phyloP scores from a whole-genome alignment of 2,113 vertebrate species.

The Notothenia coriiceps region DNA sequence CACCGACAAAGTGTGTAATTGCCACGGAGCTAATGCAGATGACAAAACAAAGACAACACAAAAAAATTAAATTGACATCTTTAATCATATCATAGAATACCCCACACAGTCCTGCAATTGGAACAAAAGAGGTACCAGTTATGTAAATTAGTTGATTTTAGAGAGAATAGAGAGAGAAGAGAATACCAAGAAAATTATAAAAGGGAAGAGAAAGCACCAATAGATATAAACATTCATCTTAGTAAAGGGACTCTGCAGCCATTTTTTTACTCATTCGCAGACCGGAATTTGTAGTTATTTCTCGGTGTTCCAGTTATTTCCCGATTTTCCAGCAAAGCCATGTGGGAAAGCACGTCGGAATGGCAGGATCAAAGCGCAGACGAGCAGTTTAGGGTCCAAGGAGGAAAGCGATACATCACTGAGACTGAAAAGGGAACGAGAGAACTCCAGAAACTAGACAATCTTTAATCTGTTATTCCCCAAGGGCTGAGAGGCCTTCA shows the following conservation, averaged over 20 bases:
- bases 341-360: slow-evolving; percentile 29
- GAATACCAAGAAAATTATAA: slow-evolving; percentile 29
- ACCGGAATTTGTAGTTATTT: slow-evolving; percentile 54
- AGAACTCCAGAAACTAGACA: slow-evolving; percentile 36
- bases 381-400: slow-evolving; percentile 6
- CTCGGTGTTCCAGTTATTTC: not conserved
- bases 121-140: slow-evolving; percentile 65
- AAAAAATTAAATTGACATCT: slow-evolving; percentile 69
- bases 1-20: slow-evolving; percentile 55
- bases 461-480: slow-evolving; percentile 64
- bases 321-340: slow-evolving; percentile 12
- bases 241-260: slow-evolving; percentile 63
- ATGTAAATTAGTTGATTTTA: slow-evolving; percentile 68
- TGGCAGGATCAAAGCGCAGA: slow-evolving; percentile 55
- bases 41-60: slow-evolving; percentile 54
- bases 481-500: slow-evolving; percentile 57
- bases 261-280: slow-evolving; percentile 14
- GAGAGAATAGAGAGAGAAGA: slow-evolving; percentile 58
- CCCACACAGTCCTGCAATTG: slow-evolving; percentile 23
- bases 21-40: slow-evolving; percentile 54
- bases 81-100: slow-evolving; percentile 62
- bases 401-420: slow-evolving; percentile 12
- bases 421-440: not conserved
- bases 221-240: slow-evolving; percentile 54
- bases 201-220: slow-evolving; percentile 35